A percentile compares a stretch with the other conserved stretches of the same genome.
Evolutionary conservation across 2,797 vertebrate genomes (phyloP).

Genomic region (Phrynocephalus guinanensis): DNA sequence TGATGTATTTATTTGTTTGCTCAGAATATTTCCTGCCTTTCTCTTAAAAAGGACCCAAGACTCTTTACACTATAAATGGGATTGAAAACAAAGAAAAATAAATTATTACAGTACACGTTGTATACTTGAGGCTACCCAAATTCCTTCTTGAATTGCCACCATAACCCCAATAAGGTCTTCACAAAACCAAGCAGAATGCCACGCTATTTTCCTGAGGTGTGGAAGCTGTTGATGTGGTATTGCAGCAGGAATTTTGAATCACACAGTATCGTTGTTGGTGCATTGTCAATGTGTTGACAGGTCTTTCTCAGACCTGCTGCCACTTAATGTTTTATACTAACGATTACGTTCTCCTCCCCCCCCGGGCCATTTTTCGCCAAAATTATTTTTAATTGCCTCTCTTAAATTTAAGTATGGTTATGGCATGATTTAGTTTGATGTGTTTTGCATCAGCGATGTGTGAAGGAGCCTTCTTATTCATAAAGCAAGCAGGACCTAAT

Average conservation of each 20-base stretch:
- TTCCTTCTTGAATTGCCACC: background rate
- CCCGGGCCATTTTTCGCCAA: background rate
- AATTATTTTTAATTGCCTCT: background rate
- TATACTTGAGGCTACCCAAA: background rate
- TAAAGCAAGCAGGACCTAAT: background rate
- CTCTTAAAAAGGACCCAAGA: no score
- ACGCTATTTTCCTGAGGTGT: background rate
- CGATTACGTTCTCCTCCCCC: background rate
- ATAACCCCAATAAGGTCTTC: background rate
- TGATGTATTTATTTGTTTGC: no score
- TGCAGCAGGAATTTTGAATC: background rate
- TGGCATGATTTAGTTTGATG: background rate
- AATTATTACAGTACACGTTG: background rate
- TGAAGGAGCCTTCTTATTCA: background rate
- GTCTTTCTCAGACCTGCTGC: background rate
- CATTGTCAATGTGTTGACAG: background rate
- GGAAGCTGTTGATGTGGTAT: background rate
- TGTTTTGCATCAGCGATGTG: background rate
- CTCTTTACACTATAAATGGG: no score
- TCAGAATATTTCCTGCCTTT: no score
- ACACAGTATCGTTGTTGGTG: background rate
- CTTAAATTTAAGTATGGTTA: background rate
- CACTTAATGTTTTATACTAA: background rate
- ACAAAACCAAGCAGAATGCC: background rate
- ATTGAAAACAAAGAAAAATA: no score